Evolutionary conservation across 1,140 invertebrate genomes (phyloP).

Genomic region (Pentalonia nigronervosa): DNA sequence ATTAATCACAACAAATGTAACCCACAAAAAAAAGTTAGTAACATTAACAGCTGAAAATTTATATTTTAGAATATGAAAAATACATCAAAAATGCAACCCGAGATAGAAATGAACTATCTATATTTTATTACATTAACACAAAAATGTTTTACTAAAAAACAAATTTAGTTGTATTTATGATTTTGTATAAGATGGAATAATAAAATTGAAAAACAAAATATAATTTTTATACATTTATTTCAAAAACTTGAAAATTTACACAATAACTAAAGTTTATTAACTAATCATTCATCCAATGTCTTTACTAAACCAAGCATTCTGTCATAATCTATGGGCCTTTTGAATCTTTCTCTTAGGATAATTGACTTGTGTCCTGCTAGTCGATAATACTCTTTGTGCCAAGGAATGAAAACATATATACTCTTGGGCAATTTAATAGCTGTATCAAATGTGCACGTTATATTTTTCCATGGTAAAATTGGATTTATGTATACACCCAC

Average conservation of each 20-base stretch:
- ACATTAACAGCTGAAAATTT: no score
- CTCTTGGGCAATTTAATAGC: constrained; percentile 37
- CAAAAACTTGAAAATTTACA: neutral
- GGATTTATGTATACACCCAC: constrained; percentile 36
- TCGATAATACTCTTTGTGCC: constrained; percentile 47
- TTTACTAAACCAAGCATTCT: constrained; percentile 22
- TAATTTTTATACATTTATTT: neutral
- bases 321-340: constrained; percentile 48
- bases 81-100: neutral
- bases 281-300: neutral
- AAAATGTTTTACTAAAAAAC: neutral
- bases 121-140: neutral
- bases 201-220: neutral
- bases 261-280: neutral
- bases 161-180: neutral
- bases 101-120: neutral
- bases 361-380: constrained; percentile 46
- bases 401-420: constrained; percentile 5
- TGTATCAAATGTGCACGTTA: neutral
- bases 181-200: neutral
- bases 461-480: constrained; percentile 51
- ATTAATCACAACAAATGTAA: no score
- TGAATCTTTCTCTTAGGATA: constrained; percentile 45
- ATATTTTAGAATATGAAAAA: no score
- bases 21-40: no score